Conservation (phyloP, 2,797 vertebrate genomes). For the Cirrhinus mrigala region DNA sequence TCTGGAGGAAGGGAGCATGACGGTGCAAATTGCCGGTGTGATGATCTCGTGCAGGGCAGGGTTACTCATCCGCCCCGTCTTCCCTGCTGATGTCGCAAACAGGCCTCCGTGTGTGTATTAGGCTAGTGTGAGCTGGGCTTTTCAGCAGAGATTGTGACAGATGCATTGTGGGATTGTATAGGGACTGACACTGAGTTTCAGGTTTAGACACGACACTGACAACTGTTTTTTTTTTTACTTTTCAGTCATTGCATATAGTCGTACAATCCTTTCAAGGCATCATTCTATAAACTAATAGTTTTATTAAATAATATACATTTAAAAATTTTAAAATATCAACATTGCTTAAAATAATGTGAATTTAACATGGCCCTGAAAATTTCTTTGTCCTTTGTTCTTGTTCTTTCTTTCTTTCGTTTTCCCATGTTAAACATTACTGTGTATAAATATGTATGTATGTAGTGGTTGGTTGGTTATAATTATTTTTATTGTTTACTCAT, state of each 20-base stretch:
- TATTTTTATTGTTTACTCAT: not conserved
- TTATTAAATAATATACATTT: no score
- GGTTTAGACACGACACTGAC: no score
- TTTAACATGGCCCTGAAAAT: not conserved
- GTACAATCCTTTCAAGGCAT: no score
- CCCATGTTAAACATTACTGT: not conserved
- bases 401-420: not conserved
- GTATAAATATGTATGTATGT: not conserved
- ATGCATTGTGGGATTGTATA: slow-evolving; percentile 40
- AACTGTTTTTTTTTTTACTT: no score
- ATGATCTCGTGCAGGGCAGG: not conserved
- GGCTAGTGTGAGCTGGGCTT: no score
- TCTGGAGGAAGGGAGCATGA: slow-evolving; percentile 10
- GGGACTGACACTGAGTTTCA: not conserved
- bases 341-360: not conserved
- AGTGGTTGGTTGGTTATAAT: not conserved
- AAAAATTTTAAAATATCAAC: no score
- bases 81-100: not conserved
- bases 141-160: slow-evolving; percentile 42
- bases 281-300: no score
- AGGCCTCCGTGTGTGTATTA: not conserved
- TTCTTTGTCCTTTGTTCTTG: not conserved
- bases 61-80: not conserved
- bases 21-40: slow-evolving; percentile 1
- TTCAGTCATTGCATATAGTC: no score